phyloP scores from a whole-genome alignment of 2,797 vertebrate species.

The Platalea minor region DNA sequence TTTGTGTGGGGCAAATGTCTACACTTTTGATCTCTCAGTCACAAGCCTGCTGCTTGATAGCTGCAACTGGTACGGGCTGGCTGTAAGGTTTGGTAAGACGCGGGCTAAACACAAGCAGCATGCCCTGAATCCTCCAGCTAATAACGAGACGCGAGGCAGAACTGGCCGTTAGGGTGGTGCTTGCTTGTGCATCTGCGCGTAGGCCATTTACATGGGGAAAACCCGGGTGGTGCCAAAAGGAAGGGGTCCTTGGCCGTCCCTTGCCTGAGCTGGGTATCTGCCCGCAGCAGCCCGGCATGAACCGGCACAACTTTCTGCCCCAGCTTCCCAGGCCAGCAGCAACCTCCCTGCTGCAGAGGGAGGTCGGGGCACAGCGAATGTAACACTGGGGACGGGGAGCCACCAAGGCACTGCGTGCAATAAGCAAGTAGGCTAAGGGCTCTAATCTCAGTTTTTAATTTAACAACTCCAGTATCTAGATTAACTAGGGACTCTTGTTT shows the following conservation, averaged over 20 bases:
- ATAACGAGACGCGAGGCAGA: rapidly evolving
- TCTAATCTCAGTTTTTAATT: neutral
- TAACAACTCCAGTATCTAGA: neutral
- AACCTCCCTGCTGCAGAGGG: neutral
- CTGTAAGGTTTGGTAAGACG: neutral
- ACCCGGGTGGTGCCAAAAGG: neutral
- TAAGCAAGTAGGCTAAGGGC: neutral
- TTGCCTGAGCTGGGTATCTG: no score
- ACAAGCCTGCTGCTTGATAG: neutral
- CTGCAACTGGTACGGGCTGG: neutral
- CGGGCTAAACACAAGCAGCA: neutral
- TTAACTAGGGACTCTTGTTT: neutral
- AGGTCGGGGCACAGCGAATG: neutral
- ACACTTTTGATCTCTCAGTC: neutral
- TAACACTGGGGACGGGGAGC: neutral
- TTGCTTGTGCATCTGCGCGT: neutral
- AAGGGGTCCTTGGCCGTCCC: neutral
- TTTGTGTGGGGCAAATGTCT: neutral
- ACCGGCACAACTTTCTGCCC: neutral
- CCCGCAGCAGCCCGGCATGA: rapidly evolving
- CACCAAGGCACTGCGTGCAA: rapidly evolving
- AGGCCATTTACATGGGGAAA: neutral
- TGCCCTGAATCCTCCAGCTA: neutral
- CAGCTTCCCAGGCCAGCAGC: neutral
- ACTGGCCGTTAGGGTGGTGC: neutral